Evolutionary conservation across 1,140 invertebrate genomes (phyloP), one percentile per base, ranked within the genome.

Genomic region (Drosophila melanica): DNA sequence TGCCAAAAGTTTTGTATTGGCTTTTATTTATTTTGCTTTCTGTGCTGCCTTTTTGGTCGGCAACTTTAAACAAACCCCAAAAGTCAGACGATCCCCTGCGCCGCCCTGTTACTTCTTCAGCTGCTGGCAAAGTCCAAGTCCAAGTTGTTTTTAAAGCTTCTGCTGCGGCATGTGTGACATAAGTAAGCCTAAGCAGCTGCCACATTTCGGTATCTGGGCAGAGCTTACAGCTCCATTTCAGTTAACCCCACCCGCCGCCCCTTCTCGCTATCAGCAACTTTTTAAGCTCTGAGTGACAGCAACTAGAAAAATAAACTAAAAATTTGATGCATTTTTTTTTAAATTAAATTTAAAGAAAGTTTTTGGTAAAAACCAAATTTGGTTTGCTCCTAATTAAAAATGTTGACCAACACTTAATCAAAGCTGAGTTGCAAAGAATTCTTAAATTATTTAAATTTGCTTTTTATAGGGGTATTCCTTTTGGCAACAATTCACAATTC

Each of bases 181-280:
- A 81, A 86, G 82, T 86, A 87, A 86, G 82, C 75, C 82, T 78
- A 87, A 82, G 79, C 67, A 76, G 76, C 67, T 75, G 53, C 77
- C 50, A 73, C 75, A 79, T 81, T 57, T 53, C 11, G 30, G 57
- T 45, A 58, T 54, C 39, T 50, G 37, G 55, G 23, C 14, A 37
- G 44, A 50, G 66, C 39, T 69, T 69, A 69, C 47, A 69, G 27
- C 45, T 59, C 63, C 51, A 66, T 66, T 47, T 27, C 30, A 57
- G 23, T 33, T 33, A 4, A 16, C n/a, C 9, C 39, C 11, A 0
- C 1, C 4, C 37, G 10, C 4, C 11, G 2, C 20, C 51, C 5
- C 12, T 10, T 11, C 58, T 48, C 30, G 16, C n/a, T 63, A 37
- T n/a, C 41, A 42, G 14, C 12, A 47, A 60, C 18, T 48, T 50